A percentile compares a stretch with the other conserved stretches of the same genome.
These are phyloP conservation scores for Calycopis cecrops DNA, from an alignment of 1,140 invertebrate genomes.

Conservation along the genomic window DNA sequence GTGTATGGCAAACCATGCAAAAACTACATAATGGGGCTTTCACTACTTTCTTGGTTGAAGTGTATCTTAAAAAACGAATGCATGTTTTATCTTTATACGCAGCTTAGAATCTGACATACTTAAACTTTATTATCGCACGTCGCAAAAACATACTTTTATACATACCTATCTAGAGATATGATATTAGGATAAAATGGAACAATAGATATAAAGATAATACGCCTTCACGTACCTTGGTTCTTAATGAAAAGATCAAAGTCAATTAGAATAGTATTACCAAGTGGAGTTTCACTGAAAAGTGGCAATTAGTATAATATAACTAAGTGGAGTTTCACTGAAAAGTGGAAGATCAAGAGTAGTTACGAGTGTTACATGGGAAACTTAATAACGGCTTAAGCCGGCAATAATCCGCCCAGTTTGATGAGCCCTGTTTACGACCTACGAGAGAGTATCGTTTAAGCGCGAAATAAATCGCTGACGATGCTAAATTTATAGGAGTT, in stretches of 20 bases:
- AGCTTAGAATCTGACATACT: too few relatives aligned
- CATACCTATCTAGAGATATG: too few relatives aligned
- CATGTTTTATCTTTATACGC: too few relatives aligned
- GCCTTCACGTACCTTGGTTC: too few relatives aligned
- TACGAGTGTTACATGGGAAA: conserved; percentile 27
- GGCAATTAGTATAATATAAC: neutral
- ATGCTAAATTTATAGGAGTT: conserved; percentile 58
- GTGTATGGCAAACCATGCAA: too few relatives aligned
- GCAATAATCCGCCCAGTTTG: conserved; percentile 43
- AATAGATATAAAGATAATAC: too few relatives aligned
- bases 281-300: neutral
- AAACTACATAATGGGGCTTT: too few relatives aligned
- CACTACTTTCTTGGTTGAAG: too few relatives aligned
- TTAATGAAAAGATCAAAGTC: neutral
- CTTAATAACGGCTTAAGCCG: conserved; percentile 36
- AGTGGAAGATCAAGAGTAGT: neutral
- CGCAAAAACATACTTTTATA: too few relatives aligned
- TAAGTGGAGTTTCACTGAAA: neutral
- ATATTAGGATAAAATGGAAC: too few relatives aligned
- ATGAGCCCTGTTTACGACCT: conserved; percentile 54
- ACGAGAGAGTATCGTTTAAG: conserved; percentile 46
- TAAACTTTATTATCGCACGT: too few relatives aligned
- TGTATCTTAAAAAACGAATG: too few relatives aligned
- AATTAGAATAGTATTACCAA: neutral
- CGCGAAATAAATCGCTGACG: conserved; percentile 55